Evolutionary conservation across 2,888 invertebrate genomes (phyloP), one percentile per base, ranked within the genome.

Genomic region (Alentia gelatinosa): DNA sequence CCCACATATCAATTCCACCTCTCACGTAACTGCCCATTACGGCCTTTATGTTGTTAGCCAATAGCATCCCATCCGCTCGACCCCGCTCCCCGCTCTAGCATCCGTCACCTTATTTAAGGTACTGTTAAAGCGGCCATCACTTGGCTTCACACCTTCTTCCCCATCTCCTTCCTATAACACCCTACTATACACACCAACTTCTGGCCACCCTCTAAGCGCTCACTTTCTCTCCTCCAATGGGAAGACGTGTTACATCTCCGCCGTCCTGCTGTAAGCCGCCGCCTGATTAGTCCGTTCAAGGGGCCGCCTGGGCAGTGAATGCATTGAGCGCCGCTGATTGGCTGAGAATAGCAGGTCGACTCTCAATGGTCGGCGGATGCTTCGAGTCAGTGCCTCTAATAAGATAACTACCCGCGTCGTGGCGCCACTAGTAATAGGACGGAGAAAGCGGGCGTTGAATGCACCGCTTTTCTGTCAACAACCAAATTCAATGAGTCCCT

Each of bases 341-440:
- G 79, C 79, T 79, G 79, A 79, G 79, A 79, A 79, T 79, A 79
- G 79, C 79, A 79, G 79, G 79, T 79, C 79, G 12, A 23, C 37
- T 5, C 79, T 79, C 37, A 79, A 79, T 79, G 26, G 79, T 39
- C n/a, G 5, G 23, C n/a, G 79, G 79, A 39, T 19, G 79, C 39
- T 19, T 35, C 19, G 39, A 15, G 39, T 35, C 37, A 26, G 79
- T 26, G 79, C 15, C 5, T 39, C 79, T 79, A 79, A 79, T 79
- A 79, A 79, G 79, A 39, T 79, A 79, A 79, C 79, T 79, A 79
- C 37, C 79, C 23, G 37, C n/a, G 37, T 19, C n/a, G 39, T 39
- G 39, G 79, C 1, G 1, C 79, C 39, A 3, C 79, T 39, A 9
- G 79, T 79, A 79, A 79, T 79, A n/a, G 35, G 79, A n/a, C 79